Evolutionary conservation across 1,140 invertebrate genomes (phyloP).

Genomic region (Drosophila tristis): DNA sequence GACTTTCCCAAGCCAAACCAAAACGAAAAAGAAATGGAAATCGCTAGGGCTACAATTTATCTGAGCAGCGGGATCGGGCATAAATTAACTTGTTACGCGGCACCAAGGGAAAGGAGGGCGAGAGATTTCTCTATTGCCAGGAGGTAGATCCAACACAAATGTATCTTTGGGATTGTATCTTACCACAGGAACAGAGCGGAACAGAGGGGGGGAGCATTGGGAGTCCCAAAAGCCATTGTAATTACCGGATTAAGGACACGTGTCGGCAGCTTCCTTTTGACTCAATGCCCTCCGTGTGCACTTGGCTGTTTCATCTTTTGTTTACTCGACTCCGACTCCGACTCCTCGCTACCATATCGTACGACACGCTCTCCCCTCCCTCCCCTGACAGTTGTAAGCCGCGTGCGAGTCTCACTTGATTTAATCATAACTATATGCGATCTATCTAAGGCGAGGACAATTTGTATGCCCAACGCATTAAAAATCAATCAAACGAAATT

Average conservation of each 20-base stretch:
- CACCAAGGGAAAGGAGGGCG: slow-evolving; percentile 56
- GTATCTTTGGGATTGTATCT: slow-evolving; percentile 32
- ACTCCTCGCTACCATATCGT: background rate
- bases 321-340: slow-evolving; percentile 17
- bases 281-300: slow-evolving; percentile 56
- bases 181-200: background rate
- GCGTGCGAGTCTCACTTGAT: slow-evolving; percentile 72
- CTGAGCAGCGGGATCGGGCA: slow-evolving; percentile 47
- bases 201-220: slow-evolving; percentile 10
- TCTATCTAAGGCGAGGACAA: slow-evolving; percentile 38
- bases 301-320: slow-evolving; percentile 64
- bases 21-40: slow-evolving; percentile 18
- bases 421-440: slow-evolving; percentile 76
- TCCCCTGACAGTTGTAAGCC: slow-evolving; percentile 30
- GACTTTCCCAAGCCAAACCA: background rate
- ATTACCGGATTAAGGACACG: slow-evolving; percentile 82
- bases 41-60: slow-evolving; percentile 61
- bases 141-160: slow-evolving; percentile 13
- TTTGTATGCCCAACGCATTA: slow-evolving; percentile 61
- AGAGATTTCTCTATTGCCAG: slow-evolving; percentile 29
- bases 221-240: slow-evolving; percentile 39
- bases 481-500: slow-evolving; percentile 82
- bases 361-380: background rate
- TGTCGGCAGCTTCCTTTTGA: slow-evolving; percentile 77
- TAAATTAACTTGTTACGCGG: slow-evolving; percentile 79